Evolutionary conservation across 2,888 invertebrate species (phyloP), one percentile per base, ranked within the genome.

Genomic region (Hirtodrosophila histrioides): DNA sequence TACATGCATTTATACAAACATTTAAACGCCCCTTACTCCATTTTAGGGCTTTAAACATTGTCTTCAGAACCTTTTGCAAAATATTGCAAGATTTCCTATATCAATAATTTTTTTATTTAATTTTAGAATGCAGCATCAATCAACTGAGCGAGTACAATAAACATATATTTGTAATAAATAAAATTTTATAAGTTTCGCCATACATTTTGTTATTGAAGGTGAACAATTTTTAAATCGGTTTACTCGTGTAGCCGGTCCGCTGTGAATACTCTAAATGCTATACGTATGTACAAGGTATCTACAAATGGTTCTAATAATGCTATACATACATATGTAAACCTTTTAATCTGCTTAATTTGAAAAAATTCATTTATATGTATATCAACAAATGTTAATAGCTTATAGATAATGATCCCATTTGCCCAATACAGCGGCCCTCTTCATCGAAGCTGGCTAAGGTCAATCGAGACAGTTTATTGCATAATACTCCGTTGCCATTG

Each of bases 401-500:
- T 91, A 95, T 95, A 33, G 95, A 94, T 94, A 95, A 94, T 67
- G 97, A 97, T 36, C 97, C 97, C 92, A 96, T 96, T 88, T 97
- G 96, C 35, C 96, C 96, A 69, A 97, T 95, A 87, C 97, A 95
- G 86, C 95, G 95, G 43, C 97, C 97, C 88, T 97, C 94, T 53
- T 97, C 97, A 88, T 97, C 97, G 90, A 97, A 97, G 1, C 97
- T 97, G 39, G 97, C 97, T 62, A 97, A 93, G 35, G 97, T 97
- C 41, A 97, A 93, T 78, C 96, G 94, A 68, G 96, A 96, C 68
- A 97, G 92, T 92, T 97, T 97, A 92, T 97, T 97, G 78, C 96
- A 95, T 2, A 97, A 92, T 8, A 95, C 93, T 10, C 91, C 92
- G 56, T 89, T 90, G 44, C 92, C 92, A 75, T 90, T 92, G 63